Evolutionary conservation across 2,888 invertebrate genomes (phyloP), one percentile per base, ranked within the genome.

Genomic region (Copidosoma aretas): DNA sequence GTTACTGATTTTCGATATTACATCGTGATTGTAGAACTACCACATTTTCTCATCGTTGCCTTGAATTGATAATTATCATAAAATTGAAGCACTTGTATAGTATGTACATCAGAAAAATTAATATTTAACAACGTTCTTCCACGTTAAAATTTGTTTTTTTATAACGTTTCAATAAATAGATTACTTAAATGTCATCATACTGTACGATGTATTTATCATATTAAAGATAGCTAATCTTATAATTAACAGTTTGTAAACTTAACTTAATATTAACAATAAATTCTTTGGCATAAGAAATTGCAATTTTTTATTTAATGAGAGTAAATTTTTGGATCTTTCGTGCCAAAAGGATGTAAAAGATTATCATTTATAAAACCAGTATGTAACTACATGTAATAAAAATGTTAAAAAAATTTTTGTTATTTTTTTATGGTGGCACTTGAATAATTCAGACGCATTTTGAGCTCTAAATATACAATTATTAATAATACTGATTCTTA

Each of bases 401-500:
- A 32, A 25, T 56, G 10, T 56, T 10, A 56, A 3, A n/a, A 25
- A 25, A 24, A 17, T n/a, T 25, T 51, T 60, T 61, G 60, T 56
- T 24, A 52, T n/a, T 19, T 52, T 17, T 3, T 53, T 32, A 21
- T 61, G 56, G 67, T 71, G 71, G 67, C 67, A 71, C 67, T 71
- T 62, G 53, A 57, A 68, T 10, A 57, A 68, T 51, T 68, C 67
- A 67, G 67, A 71, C 65, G 24, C 43, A 64, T 65, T 64, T 67
- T 24, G 17, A 65, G 46, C 61, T 68, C 59, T 54, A 65, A 64
- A 60, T 67, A 71, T 59, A 62, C 67, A 60, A 60, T 62, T 41
- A 63, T 70, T 57, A 65, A 53, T 65, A 70, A 65, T 72, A 64
- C 67, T 67, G 59, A 68, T 67, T 68, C 22, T 19, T 52, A 12